These are phyloP conservation scores for Vanessa cardui DNA, from an alignment of 2,888 invertebrate genomes.

Conservation along the genomic window DNA sequence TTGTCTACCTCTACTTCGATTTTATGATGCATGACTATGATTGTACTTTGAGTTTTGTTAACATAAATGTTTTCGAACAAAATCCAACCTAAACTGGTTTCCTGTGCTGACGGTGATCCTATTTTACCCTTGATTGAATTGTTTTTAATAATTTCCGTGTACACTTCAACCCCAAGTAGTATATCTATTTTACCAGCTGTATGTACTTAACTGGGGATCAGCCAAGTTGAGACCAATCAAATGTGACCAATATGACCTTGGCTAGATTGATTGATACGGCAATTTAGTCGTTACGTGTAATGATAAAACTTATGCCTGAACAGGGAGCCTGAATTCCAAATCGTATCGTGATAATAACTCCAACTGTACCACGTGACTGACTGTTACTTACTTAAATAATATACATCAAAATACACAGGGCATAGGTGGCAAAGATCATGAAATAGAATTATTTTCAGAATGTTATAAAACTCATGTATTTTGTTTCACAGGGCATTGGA, in stretches of 20 bases:
- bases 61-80: neutral
- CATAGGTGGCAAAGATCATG: too few relatives aligned
- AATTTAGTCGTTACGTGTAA: too few relatives aligned
- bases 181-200: neutral
- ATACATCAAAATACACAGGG: too few relatives aligned
- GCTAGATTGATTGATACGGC: too few relatives aligned
- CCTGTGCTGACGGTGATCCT: neutral
- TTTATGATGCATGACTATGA: neutral
- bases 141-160: slow-evolving; percentile 1
- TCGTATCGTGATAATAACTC: too few relatives aligned
- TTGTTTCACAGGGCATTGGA: too few relatives aligned
- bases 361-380: too few relatives aligned
- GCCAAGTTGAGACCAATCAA: slow-evolving; percentile 1
- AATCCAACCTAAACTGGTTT: neutral
- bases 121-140: slow-evolving; percentile 1
- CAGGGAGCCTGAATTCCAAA: too few relatives aligned
- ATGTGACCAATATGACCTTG: too few relatives aligned
- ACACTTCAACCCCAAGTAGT: neutral
- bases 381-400: too few relatives aligned
- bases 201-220: neutral
- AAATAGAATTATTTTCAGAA: too few relatives aligned
- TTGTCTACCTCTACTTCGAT: neutral
- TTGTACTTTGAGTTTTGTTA: neutral
- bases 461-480: too few relatives aligned
- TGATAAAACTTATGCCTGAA: neutral